A percentile compares a stretch with the other conserved stretches of the same genome.
Evolutionary conservation across 64 coral and sea anemone genomes (phyloP).

Genomic region (Exaiptasia diaphana): DNA sequence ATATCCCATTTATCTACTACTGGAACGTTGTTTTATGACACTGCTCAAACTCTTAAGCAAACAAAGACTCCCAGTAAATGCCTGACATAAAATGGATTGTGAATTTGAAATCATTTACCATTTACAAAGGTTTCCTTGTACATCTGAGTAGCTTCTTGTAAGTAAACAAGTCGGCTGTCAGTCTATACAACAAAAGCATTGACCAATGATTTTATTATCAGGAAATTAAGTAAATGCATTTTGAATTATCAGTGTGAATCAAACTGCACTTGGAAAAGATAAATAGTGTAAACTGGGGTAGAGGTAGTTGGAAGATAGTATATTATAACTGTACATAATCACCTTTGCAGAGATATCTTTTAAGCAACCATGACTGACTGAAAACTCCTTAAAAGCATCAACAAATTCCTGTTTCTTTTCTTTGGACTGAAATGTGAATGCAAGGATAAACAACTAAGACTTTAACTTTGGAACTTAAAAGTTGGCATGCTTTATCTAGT

Average conservation of each 20-base stretch:
- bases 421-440: slow-evolving; percentile 36
- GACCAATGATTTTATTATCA: not conserved
- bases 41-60: no score
- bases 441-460: not conserved
- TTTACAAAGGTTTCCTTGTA: slow-evolving; percentile 19
- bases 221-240: not conserved
- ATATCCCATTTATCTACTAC: no score
- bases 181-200: not conserved
- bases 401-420: slow-evolving; percentile 68
- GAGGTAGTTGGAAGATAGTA: no score
- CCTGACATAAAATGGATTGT: no score
- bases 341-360: slow-evolving; percentile 53
- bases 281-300: no score
- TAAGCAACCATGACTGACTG: slow-evolving; percentile 58
- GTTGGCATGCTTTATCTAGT: no score
- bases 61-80: no score
- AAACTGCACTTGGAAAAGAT: no score
- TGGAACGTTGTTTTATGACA: no score
- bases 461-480: not conserved
- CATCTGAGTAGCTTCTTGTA: not conserved
- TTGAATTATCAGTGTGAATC: no score
- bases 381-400: slow-evolving; percentile 62
- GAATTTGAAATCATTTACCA: not conserved
- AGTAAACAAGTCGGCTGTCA: not conserved
- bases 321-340: not conserved